phyloP scores from a whole-genome alignment of 2,888 invertebrate genomes.

The Pomacea canaliculata region DNA sequence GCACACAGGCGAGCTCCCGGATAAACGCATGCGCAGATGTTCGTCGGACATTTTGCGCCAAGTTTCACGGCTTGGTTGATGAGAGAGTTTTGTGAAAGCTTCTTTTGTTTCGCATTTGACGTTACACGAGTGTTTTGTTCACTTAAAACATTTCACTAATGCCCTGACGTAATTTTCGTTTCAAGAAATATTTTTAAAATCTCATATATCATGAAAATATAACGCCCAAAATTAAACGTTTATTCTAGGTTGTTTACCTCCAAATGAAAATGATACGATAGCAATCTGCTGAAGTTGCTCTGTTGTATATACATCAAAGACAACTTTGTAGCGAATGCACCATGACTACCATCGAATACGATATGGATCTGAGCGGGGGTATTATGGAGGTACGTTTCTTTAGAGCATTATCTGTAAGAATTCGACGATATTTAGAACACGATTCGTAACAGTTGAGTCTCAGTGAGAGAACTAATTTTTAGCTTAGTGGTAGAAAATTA shows the following conservation, averaged over 20 bases:
- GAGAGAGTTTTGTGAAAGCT: conserved; percentile 6
- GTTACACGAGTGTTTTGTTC: background rate
- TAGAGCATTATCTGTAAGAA: background rate
- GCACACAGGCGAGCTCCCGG: conserved; percentile 44
- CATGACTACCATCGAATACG: conserved; percentile 80
- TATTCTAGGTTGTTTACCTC: no score
- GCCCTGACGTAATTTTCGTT: background rate
- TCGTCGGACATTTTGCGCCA: conserved; percentile 67
- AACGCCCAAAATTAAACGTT: background rate
- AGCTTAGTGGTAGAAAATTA: no score
- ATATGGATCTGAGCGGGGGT: conserved; percentile 83
- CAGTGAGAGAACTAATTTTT: no score
- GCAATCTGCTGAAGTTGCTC: background rate
- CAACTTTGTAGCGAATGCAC: conserved; percentile 4
- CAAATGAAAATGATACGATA: conserved; percentile 4
- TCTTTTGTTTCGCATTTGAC: background rate
- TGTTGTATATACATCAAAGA: no score
- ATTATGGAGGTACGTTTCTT: conserved; percentile 84
- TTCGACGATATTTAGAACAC: no score
- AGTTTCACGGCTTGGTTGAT: conserved; percentile 42
- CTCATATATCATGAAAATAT: no score
- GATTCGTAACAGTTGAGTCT: no score
- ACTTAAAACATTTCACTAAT: background rate
- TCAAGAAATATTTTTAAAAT: background rate
- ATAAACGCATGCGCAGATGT: conserved; percentile 58